phyloP scores from a whole-genome alignment of 2,797 vertebrate species.

The Arctocebus calabarensis region DNA sequence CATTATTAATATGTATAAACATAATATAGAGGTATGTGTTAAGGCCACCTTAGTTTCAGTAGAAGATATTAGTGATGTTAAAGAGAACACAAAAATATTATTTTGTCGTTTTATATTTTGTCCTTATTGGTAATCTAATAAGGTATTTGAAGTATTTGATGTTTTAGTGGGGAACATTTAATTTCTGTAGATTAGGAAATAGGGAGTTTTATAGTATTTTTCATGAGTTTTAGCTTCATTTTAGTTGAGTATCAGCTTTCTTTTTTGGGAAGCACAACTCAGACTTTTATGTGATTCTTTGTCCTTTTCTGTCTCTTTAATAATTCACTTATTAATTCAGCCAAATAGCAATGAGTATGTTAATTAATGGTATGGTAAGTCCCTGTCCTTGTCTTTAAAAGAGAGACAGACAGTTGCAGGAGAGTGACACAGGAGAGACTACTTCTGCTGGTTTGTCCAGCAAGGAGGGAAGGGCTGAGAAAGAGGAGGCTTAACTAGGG shows the following conservation, averaged over 20 bases:
- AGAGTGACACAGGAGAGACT: neutral
- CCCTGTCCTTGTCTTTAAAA: neutral
- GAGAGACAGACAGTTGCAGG: neutral
- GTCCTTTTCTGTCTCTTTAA: constrained; percentile 34
- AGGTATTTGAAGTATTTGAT: neutral
- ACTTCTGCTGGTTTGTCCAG: neutral
- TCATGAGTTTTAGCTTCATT: neutral
- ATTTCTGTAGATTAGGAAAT: neutral
- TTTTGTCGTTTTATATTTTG: constrained; percentile 38
- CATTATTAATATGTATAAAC: neutral
- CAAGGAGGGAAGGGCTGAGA: neutral
- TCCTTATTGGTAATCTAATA: neutral
- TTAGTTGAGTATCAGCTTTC: neutral
- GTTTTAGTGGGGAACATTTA: neutral
- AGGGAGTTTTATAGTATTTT: constrained; percentile 13
- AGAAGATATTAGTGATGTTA: constrained; percentile 40
- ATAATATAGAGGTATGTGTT: neutral
- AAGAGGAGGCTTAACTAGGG: neutral
- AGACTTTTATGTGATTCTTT: neutral
- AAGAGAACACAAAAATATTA: constrained; percentile 30
- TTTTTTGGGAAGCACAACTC: constrained; percentile 9
- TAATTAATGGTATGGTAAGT: neutral
- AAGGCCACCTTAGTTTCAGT: constrained; percentile 4
- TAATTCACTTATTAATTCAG: constrained; percentile 17
- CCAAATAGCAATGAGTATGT: neutral